Base-by-base conservation (phyloP, 92 coral and sea anemone species). In the Siderastrea siderea region DNA sequence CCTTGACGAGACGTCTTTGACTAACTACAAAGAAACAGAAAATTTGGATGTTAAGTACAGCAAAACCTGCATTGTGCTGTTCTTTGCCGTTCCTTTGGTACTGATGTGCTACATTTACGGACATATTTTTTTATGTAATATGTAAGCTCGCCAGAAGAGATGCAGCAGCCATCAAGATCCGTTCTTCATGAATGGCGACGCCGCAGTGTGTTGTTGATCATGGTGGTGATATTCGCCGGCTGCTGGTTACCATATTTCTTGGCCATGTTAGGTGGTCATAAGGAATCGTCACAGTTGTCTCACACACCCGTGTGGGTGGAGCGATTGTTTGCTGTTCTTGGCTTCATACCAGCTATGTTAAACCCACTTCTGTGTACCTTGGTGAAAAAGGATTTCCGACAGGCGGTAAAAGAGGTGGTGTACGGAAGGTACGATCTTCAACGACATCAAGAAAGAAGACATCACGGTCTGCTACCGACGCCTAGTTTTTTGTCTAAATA, bases 171-270 rank as follows among this genome's bases (percentile, higher is more conserved):
- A n/a, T 16, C 47, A 14, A 75, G 75, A 19, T 38, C 84, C 3
- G 43, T 43, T 50, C 75, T 38, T 52, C 55, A 68, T 0, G 75
- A 80, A 58, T 80, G 86, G 70, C 76, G 90, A 75, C 88, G 87
- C 7, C 71, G 89, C 11, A 70, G 84, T 12, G 79, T 92, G 3
- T 70, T 88, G 38, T 61, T 79, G 17, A 62, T 75, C 71, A 85
- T 90, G 86, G 59, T 89, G 71, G 62, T 84, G 52, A 78, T 83
- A 16, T 92, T 88, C 53, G 68, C 84, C 0, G 71, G 84, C 60
- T 89, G 89, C 47, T 92, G 94, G 94, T 53, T 86, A 14, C 85
- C 91, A 46, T 88, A 58, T 71, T 90, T 67, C 54, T 48, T 86
- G 19, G 58, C 59, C 9, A 47, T 78, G 57, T 17, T 85, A 6